phyloP scores from a whole-genome alignment of 2,888 invertebrate genomes.

The Troides aeacus region DNA sequence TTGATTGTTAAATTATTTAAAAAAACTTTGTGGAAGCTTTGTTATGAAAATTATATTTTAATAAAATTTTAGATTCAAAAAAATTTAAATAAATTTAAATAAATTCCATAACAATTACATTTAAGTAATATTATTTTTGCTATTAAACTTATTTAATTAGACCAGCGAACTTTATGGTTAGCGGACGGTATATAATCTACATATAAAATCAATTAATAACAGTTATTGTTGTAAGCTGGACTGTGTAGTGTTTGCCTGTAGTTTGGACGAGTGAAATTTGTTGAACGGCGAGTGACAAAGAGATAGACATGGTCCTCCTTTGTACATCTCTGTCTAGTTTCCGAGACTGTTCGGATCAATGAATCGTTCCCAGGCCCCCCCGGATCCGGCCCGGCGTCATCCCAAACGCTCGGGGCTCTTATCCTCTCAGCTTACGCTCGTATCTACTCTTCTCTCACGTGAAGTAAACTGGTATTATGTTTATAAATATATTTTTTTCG shows the following conservation, averaged over 20 bases:
- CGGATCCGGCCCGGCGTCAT: slow-evolving; percentile 52
- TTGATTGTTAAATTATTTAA: slow-evolving; percentile 6
- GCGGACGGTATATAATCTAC: too few species aligned
- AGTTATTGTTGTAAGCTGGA: not conserved
- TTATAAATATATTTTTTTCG: not conserved
- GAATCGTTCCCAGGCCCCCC: slow-evolving; percentile 71
- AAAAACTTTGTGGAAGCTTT: not conserved
- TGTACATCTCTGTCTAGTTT: slow-evolving; percentile 60
- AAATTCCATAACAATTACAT: not conserved
- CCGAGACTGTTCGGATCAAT: slow-evolving; percentile 78
- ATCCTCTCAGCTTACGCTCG: slow-evolving; percentile 45
- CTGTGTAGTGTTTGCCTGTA: not conserved
- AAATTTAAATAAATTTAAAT: not conserved
- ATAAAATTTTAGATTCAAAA: not conserved
- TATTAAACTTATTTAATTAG: too few species aligned
- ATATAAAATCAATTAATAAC: not conserved
- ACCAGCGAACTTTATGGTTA: too few species aligned
- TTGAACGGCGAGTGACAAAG: slow-evolving; percentile 43
- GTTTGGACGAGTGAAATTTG: slow-evolving; percentile 13
- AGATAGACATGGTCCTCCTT: slow-evolving; percentile 44
- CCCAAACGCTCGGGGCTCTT: slow-evolving; percentile 45
- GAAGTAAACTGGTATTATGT: not conserved
- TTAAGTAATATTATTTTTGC: not conserved
- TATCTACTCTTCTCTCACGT: slow-evolving; percentile 31
- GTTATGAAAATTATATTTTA: not conserved